Conservation (phyloP, 2,888 invertebrate species). For the Schizotus pectinicornis region DNA sequence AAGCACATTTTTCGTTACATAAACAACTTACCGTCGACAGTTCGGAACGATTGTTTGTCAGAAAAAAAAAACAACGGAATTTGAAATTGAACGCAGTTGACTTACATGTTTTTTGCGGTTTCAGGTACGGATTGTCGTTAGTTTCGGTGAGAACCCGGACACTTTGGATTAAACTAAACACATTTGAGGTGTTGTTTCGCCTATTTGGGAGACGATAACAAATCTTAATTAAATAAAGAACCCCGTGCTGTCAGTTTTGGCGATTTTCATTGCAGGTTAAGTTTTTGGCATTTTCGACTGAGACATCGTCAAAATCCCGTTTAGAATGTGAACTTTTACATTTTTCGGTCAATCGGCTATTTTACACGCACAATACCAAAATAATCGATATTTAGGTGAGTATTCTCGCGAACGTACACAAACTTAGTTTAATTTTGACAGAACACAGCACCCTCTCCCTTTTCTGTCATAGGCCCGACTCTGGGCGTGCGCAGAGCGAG, state of each 20-base stretch:
- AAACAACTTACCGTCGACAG: too few relatives aligned
- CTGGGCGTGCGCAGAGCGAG: constrained; percentile 34
- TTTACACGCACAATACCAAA: constrained; percentile 36
- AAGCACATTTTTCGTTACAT: too few relatives aligned
- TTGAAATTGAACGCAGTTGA: not conserved
- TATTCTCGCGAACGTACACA: constrained; percentile 41
- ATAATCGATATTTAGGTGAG: constrained; percentile 42
- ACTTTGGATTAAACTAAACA: not conserved
- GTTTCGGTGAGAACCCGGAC: not conserved
- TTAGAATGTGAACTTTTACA: constrained; percentile 22
- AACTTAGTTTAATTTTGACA: constrained; percentile 45
- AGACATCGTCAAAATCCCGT: too few relatives aligned
- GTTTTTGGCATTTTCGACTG: constrained; percentile 18
- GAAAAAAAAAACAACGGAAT: not conserved
- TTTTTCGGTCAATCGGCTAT: constrained; percentile 23
- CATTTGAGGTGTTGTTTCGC: not conserved
- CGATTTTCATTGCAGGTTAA: constrained; percentile 37
- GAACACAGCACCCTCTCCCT: constrained; percentile 36
- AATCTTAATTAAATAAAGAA: not conserved
- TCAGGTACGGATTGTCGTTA: too few relatives aligned
- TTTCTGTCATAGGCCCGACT: constrained; percentile 29
- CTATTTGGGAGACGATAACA: not conserved
- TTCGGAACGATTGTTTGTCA: not conserved
- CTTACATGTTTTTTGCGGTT: not conserved
- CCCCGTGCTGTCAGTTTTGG: not conserved